Evolutionary conservation across 1,140 invertebrate species (phyloP).

Genomic region (Drosophila novamexicana): DNA sequence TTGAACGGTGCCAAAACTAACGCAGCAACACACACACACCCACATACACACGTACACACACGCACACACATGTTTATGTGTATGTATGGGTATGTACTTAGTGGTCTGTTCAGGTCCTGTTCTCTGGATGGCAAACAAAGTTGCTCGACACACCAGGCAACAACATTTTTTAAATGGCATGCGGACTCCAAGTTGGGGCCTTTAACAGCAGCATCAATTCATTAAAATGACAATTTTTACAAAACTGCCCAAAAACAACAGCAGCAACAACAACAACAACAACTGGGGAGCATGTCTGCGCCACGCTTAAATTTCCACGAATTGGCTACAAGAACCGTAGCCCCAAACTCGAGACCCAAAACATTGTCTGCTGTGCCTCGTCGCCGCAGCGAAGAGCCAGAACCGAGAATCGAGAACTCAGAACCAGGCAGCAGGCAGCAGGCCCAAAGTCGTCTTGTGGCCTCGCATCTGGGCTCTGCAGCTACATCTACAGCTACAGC

Average conservation of each 20-base stretch:
- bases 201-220: constrained; percentile 82
- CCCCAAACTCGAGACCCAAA: constrained; percentile 44
- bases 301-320: constrained; percentile 83
- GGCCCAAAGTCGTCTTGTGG: constrained; percentile 23
- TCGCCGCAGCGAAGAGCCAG: constrained; percentile 17
- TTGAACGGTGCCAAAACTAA: constrained; percentile 81
- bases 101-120: constrained; percentile 7
- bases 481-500: constrained; percentile 10
- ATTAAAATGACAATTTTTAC: constrained; percentile 83
- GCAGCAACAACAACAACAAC: constrained; percentile 60
- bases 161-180: constrained; percentile 82
- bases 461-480: constrained; percentile 17
- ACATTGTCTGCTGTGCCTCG: constrained; percentile 36
- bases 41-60: background rate
- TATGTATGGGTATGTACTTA: constrained; percentile 1
- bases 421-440: constrained; percentile 23
- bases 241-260: constrained; percentile 82
- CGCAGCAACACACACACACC: constrained; percentile 29
- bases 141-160: constrained; percentile 76
- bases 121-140: constrained; percentile 62
- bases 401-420: constrained; percentile 27
- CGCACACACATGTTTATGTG: too few relatives aligned
- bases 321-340: constrained; percentile 77
- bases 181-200: constrained; percentile 28
- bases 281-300: constrained; percentile 78